Percentiles rank a stretch among this genome's conserved stretches.
These are phyloP conservation scores for Cassiopea andromeda DNA, from an alignment of 30 jellyfish, hydroid and myxozoan species.

Conservation along the genomic window DNA sequence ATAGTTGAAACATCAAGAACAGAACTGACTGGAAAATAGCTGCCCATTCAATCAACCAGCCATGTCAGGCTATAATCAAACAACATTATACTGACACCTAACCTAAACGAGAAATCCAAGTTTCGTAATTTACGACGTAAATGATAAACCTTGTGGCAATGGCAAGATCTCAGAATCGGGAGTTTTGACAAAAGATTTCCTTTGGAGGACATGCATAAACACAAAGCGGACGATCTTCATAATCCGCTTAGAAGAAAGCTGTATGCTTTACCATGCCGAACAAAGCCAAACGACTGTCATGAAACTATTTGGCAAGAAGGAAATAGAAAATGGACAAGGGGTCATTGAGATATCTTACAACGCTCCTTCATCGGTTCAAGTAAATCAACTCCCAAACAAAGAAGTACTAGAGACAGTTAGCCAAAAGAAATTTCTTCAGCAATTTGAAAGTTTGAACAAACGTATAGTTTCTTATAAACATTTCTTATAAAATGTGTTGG, in stretches of 20 bases:
- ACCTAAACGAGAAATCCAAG: not conserved
- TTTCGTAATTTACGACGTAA: not conserved
- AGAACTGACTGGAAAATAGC: too few species aligned
- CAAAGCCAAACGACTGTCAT: not conserved
- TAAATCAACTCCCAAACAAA: too few species aligned
- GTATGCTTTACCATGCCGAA: not conserved
- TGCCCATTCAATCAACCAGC: too few species aligned
- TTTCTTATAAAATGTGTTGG: too few species aligned
- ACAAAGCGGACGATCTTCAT: slow-evolving; percentile 1
- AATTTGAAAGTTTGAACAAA: too few species aligned
- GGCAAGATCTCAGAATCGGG: not conserved
- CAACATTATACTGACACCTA: not conserved
- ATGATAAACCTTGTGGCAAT: not conserved
- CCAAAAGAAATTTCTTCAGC: too few species aligned
- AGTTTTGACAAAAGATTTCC: not conserved
- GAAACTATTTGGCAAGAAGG: not conserved
- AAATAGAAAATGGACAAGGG: not conserved
- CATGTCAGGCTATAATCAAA: too few species aligned
- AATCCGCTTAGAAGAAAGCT: slow-evolving; percentile 1
- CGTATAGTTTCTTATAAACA: too few species aligned
- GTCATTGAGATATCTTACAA: too few species aligned
- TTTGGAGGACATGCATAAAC: not conserved
- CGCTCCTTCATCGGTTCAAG: too few species aligned
- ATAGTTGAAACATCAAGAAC: too few species aligned
- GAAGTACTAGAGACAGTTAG: too few species aligned